Evolutionary conservation across 1,140 invertebrate genomes (phyloP).

Genomic region (Portunus trituberculatus): DNA sequence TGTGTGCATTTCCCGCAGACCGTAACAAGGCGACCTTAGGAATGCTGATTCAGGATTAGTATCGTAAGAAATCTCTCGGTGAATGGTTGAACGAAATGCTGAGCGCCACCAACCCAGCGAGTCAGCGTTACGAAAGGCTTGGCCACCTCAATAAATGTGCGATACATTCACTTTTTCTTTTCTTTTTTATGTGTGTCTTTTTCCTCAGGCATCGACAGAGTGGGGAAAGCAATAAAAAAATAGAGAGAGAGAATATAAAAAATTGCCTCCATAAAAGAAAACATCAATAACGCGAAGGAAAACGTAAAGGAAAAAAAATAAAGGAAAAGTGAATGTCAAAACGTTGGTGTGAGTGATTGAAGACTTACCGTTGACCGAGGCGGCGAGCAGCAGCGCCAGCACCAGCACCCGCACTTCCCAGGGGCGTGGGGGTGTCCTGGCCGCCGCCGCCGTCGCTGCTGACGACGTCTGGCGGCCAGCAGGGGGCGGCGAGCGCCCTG

Average conservation of each 20-base stretch:
- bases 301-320: background rate
- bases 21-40: background rate
- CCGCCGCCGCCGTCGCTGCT: too few relatives aligned
- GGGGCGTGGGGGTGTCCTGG: background rate
- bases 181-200: background rate
- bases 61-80: background rate
- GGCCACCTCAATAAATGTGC: too few relatives aligned
- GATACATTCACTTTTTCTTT: background rate
- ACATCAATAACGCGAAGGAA: background rate
- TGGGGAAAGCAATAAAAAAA: background rate
- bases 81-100: background rate
- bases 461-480: background rate
- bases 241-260: background rate
- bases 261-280: background rate
- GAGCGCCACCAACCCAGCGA: background rate
- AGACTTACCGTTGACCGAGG: background rate
- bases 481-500: background rate
- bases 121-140: background rate
- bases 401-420: background rate
- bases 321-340: background rate
- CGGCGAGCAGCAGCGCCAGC: background rate
- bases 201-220: background rate
- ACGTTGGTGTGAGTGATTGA: background rate
- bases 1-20: background rate
- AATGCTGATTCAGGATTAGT: conserved; percentile 9